phyloP scores from a whole-genome alignment of 2,888 invertebrate genomes.

The Podotricha telesiphe region DNA sequence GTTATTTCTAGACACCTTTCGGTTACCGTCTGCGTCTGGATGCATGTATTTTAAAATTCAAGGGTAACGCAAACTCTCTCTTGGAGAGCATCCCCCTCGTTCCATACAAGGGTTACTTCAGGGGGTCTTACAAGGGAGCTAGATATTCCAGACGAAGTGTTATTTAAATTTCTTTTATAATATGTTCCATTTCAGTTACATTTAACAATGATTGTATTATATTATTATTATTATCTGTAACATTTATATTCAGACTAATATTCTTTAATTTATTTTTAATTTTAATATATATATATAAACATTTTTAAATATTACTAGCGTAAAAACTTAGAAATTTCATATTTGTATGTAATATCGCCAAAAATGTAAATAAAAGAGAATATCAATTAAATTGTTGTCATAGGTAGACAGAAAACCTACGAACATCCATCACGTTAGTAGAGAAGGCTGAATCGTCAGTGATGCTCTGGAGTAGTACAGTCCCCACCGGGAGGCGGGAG shows the following conservation, averaged over 20 bases:
- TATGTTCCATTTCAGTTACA: not conserved
- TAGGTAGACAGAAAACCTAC: slow-evolving; percentile 31
- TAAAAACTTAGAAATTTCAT: not conserved
- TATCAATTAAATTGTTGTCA: not conserved
- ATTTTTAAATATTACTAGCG: not conserved
- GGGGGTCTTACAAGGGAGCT: slow-evolving; percentile 10
- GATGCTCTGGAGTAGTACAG: slow-evolving; percentile 58
- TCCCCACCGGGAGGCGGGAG: slow-evolving; percentile 63
- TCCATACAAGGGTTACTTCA: slow-evolving; percentile 23
- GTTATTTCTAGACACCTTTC: not conserved
- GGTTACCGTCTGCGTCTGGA: slow-evolving; percentile 1
- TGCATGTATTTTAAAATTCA: slow-evolving; percentile 36
- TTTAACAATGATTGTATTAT: not conserved
- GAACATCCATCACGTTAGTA: slow-evolving; percentile 64
- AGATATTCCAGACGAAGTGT: slow-evolving; percentile 11
- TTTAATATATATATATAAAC: not conserved
- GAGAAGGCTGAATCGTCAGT: slow-evolving; percentile 75
- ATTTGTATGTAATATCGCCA: not conserved
- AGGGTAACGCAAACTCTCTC: slow-evolving; percentile 33
- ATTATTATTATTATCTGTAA: not conserved
- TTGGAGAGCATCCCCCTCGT: slow-evolving; percentile 28
- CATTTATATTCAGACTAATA: not conserved
- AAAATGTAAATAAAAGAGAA: not conserved
- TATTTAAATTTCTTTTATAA: slow-evolving; percentile 14
- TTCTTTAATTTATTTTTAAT: too few species aligned